phyloP scores from a whole-genome alignment of 2,113 vertebrate species.

The Rutilus rutilus region DNA sequence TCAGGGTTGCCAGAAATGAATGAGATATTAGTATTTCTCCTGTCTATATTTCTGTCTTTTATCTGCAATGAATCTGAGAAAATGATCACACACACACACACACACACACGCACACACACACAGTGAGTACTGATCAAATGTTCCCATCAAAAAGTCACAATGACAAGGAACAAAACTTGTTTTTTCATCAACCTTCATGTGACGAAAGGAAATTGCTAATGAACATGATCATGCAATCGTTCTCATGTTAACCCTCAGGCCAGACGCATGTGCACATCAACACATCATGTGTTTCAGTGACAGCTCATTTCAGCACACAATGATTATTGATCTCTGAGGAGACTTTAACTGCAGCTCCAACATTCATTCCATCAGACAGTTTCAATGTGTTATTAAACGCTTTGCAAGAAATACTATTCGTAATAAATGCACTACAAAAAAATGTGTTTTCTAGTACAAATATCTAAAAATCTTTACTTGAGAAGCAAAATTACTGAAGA shows the following conservation, averaged over 20 bases:
- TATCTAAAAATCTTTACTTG: too few species aligned
- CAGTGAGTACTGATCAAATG: not conserved
- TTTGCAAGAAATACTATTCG: too few species aligned
- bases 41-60: not conserved
- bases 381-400: not conserved
- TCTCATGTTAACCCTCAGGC: not conserved
- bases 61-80: not conserved
- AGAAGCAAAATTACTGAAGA: too few species aligned
- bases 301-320: not conserved
- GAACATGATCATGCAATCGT: not conserved
- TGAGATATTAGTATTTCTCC: not conserved
- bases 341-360: not conserved
- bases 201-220: not conserved
- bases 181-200: not conserved
- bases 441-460: too few species aligned
- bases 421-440: too few species aligned
- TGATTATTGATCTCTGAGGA: slow-evolving; percentile 17
- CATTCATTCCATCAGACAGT: not conserved
- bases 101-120: not conserved
- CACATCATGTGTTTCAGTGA: not conserved
- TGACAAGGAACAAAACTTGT: not conserved
- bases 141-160: not conserved
- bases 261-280: not conserved
- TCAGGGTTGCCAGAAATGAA: not conserved
- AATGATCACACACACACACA: not conserved